Evolutionary conservation across 1,140 invertebrate species (phyloP).

Genomic region (Pomacea maculata): DNA sequence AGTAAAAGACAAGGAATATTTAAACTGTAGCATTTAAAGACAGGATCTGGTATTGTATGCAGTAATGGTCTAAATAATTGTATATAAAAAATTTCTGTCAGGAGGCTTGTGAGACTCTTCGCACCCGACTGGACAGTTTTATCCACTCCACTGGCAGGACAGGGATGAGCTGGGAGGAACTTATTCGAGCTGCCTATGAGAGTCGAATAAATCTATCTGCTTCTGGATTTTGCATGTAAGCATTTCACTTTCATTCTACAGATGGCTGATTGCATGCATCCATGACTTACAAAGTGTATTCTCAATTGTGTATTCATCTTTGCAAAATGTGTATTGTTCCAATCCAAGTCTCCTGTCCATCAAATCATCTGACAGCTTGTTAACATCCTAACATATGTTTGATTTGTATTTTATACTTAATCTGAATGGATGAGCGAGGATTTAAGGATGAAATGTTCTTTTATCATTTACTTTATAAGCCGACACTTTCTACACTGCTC

Average conservation of each 20-base stretch:
- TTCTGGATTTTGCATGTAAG: conserved; percentile 79
- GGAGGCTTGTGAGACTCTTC: conserved; percentile 84
- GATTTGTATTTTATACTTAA: no score
- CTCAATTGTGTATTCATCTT: no score
- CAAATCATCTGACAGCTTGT: no score
- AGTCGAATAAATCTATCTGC: conserved; percentile 83
- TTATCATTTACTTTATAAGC: no score
- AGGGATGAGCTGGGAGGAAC: conserved; percentile 88
- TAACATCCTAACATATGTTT: no score
- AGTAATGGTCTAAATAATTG: background rate
- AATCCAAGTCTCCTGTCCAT: no score
- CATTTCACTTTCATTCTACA: background rate
- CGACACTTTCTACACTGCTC: no score
- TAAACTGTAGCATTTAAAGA: background rate
- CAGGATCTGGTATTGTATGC: background rate
- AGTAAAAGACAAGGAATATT: background rate
- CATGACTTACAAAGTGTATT: no score
- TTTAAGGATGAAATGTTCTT: no score
- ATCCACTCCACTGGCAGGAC: conserved; percentile 80
- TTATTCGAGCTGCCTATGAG: conserved; percentile 75
- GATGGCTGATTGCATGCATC: no score
- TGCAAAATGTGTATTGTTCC: no score
- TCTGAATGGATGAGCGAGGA: no score
- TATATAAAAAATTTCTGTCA: conserved; percentile 54
- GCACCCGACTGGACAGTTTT: conserved; percentile 80